These are phyloP conservation scores for Dasysyrphus tricinctus DNA, from an alignment of 2,888 invertebrate genomes.

Conservation along the genomic window DNA sequence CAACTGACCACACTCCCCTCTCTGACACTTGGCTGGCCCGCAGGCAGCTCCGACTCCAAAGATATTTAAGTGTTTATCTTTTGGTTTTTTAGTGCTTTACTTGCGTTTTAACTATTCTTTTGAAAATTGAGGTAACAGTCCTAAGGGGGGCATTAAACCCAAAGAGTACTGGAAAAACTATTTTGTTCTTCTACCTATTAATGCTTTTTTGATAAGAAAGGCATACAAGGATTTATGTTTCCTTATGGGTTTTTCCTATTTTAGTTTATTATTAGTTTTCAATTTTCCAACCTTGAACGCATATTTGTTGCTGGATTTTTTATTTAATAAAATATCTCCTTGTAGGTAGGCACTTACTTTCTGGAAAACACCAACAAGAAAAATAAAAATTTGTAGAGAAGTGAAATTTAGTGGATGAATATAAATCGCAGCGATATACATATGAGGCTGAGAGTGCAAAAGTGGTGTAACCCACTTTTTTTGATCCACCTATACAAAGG, in stretches of 20 bases:
- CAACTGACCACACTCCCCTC: conserved; percentile 1
- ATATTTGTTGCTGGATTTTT: background rate
- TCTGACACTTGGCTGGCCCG: background rate
- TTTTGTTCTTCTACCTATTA: background rate
- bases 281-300: background rate
- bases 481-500: no score
- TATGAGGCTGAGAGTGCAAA: no score
- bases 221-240: background rate
- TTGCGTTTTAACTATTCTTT: background rate
- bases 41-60: background rate
- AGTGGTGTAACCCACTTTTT: no score
- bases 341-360: background rate
- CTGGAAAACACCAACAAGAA: background rate
- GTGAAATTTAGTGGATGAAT: background rate
- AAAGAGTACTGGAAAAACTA: background rate
- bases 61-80: conserved; percentile 4
- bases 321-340: background rate
- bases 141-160: background rate
- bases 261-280: background rate
- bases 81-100: background rate
- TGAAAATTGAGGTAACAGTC: background rate
- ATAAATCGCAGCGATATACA: background rate
- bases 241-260: background rate
- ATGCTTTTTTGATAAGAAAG: no score
- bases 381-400: background rate